These are phyloP conservation scores for Drosophila santomea DNA, from an alignment of 1,140 invertebrate species.

Conservation along the genomic window DNA sequence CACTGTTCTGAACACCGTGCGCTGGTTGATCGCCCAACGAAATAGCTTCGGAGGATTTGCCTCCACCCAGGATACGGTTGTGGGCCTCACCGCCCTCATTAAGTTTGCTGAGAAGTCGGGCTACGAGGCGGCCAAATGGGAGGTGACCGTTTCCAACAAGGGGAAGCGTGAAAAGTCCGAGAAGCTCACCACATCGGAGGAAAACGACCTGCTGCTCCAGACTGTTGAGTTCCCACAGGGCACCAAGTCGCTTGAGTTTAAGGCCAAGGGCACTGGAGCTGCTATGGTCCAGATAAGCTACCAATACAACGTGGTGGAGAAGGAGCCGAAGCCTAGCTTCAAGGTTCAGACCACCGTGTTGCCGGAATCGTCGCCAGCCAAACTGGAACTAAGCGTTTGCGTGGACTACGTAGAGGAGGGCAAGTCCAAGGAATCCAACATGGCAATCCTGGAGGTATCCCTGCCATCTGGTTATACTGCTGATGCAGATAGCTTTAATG, in stretches of 20 bases:
- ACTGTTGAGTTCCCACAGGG: constrained; percentile 74
- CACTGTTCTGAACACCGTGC: constrained; percentile 86
- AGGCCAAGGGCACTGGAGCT: constrained; percentile 90
- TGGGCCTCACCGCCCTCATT: constrained; percentile 88
- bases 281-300: constrained; percentile 92
- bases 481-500: constrained; percentile 65
- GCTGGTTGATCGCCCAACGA: constrained; percentile 91
- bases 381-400: constrained; percentile 91
- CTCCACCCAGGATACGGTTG: constrained; percentile 89
- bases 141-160: constrained; percentile 52
- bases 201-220: constrained; percentile 73
- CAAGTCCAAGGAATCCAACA: constrained; percentile 87
- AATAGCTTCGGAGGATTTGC: constrained; percentile 92
- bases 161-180: constrained; percentile 68
- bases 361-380: constrained; percentile 89
- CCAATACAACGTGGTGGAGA: constrained; percentile 92
- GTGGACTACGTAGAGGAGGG: constrained; percentile 84
- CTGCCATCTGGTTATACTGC: constrained; percentile 92
- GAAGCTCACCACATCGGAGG: constrained; percentile 55
- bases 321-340: constrained; percentile 92
- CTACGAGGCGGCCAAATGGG: constrained; percentile 68
- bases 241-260: constrained; percentile 85
- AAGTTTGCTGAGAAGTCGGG: constrained; percentile 86
- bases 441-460: constrained; percentile 95
- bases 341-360: constrained; percentile 90